Base-by-base conservation (phyloP, 2,797 vertebrate species). In the Melanitta fusca region DNA sequence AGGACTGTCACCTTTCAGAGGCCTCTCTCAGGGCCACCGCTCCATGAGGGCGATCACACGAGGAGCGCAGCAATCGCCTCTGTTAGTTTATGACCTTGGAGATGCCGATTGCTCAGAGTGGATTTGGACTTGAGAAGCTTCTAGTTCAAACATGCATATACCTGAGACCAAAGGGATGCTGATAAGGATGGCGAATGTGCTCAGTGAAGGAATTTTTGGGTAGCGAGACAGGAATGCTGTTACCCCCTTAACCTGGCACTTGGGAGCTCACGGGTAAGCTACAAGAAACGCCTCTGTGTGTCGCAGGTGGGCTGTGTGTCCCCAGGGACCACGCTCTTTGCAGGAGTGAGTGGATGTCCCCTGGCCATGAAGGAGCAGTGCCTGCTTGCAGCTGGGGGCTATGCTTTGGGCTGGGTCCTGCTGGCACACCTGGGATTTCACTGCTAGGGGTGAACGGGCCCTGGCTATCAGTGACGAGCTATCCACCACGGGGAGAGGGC, bases 61-160 rank as follows among this genome's bases (percentile, higher is more conserved):
- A 47, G 20, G 69, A 64, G 28, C 1, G 0, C 24, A 82, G 38
- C 28, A 58, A 12, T 13, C 66, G 43, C 38, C 34, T 60, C 1
- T 0, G 1, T 60, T 96, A 74, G 70, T 85, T 87, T 80, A 71
- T 93, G 25, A 64, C 66, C 78, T 81, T 61, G 62, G 62, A 86
- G 45, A n/a, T 66, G 47, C n/a, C 88, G 51, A 66, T 79, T 38
- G 8, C 34, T 41, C 2, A 0, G 28, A 62, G 36, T 88, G 54
- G n/a, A 75, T 88, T 87, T 94, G 75, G 81, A 83, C 65, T 91
- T 88, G 24, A 87, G 79, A 85, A 69, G 16, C 45, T 92, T 91
- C 88, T 78, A 62, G 38, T 81, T 89, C 75, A 92, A 94, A 64
- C 73, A 62, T 1, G 2, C 51, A 47, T 60, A 47, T 60, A 89